These are phyloP conservation scores for Ptychochromis oligacanthus DNA, from an alignment of 2,113 vertebrate species.

Conservation along the genomic window DNA sequence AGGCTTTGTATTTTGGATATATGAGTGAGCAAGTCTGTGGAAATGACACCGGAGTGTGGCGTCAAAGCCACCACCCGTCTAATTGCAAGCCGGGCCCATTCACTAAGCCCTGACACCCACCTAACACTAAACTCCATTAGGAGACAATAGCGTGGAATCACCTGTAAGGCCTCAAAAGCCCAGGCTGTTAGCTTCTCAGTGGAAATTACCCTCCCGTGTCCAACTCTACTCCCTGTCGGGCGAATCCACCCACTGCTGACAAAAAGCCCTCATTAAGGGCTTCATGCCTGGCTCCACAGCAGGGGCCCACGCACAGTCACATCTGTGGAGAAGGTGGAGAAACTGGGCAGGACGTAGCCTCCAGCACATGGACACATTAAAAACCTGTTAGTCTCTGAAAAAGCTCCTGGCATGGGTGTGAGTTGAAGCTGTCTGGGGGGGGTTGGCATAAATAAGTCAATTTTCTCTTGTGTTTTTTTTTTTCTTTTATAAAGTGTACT, in stretches of 20 bases:
- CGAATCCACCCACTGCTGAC: constrained; percentile 73
- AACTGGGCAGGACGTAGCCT: constrained; percentile 44
- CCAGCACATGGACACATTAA: constrained; percentile 63
- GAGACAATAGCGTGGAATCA: constrained; percentile 60
- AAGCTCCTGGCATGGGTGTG: constrained; percentile 56
- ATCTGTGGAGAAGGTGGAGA: constrained; percentile 58
- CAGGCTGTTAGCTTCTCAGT: constrained; percentile 46
- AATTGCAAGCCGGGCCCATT: constrained; percentile 44
- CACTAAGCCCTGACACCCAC: constrained; percentile 56
- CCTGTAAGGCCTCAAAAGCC: constrained; percentile 65
- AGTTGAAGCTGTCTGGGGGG: background rate
- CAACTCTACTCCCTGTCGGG: constrained; percentile 52
- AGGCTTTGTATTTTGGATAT: constrained; percentile 65
- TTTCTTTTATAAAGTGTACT: background rate
- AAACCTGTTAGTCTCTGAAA: constrained; percentile 60
- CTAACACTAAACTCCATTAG: constrained; percentile 55
- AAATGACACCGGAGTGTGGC: constrained; percentile 37
- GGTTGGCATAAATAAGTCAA: background rate
- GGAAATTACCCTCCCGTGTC: constrained; percentile 61
- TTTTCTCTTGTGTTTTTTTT: background rate
- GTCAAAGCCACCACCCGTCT: constrained; percentile 50
- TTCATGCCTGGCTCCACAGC: constrained; percentile 70
- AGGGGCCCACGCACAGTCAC: constrained; percentile 69
- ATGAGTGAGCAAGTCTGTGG: constrained; percentile 51
- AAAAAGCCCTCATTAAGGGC: constrained; percentile 75